Conservation (phyloP, 2,888 invertebrate species). For the Diaperis boleti region DNA sequence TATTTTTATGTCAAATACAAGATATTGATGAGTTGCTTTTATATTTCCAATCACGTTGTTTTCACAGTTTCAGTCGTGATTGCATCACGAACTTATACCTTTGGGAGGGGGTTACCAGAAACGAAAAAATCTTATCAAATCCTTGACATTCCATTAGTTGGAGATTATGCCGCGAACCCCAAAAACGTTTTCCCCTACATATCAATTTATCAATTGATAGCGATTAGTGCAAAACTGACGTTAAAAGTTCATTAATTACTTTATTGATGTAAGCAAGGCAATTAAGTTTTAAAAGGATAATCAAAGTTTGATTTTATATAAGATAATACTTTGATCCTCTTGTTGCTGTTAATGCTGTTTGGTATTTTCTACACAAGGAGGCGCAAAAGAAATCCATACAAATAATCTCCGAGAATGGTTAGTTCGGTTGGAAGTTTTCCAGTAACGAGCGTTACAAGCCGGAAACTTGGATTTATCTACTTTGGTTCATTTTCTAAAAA, state of each 20-base stretch:
- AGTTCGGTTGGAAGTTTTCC: slow-evolving; percentile 52
- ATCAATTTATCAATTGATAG: slow-evolving; percentile 32
- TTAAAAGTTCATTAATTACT: slow-evolving; percentile 26
- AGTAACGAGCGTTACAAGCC: slow-evolving; percentile 48
- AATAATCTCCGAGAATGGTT: slow-evolving; percentile 52
- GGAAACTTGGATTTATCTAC: slow-evolving; percentile 61
- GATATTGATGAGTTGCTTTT: slow-evolving; percentile 9
- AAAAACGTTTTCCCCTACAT: too few species aligned
- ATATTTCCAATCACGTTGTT: slow-evolving; percentile 50
- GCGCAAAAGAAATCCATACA: slow-evolving; percentile 43
- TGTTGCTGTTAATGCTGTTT: slow-evolving; percentile 29
- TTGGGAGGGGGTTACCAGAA: slow-evolving; percentile 46
- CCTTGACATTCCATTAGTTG: slow-evolving; percentile 50
- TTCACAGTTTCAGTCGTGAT: slow-evolving; percentile 54
- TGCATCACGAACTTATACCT: slow-evolving; percentile 54
- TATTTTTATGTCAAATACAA: slow-evolving; percentile 15
- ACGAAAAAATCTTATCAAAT: slow-evolving; percentile 47
- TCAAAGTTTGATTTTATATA: slow-evolving; percentile 24
- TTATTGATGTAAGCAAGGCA: slow-evolving; percentile 8
- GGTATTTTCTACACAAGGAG: slow-evolving; percentile 30
- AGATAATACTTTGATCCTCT: slow-evolving; percentile 25
- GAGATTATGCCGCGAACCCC: slow-evolving; percentile 41
- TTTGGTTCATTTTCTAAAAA: slow-evolving; percentile 64
- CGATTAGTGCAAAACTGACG: too few species aligned
- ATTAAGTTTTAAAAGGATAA: slow-evolving; percentile 24